Base-by-base conservation (phyloP, 2,888 invertebrate genomes). In the Scelioninae gen. 2 region DNA sequence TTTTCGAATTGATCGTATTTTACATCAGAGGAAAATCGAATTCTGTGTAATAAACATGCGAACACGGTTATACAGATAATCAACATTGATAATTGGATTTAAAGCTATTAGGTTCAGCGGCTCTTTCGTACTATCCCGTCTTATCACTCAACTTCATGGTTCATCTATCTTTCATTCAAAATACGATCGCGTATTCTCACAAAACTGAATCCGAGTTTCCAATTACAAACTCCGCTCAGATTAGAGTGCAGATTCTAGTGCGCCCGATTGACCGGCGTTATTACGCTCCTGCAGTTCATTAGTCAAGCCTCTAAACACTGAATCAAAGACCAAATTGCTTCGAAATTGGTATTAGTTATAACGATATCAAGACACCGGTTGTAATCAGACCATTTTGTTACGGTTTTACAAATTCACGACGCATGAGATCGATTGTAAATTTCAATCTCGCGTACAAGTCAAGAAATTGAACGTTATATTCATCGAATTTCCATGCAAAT, bases 271-370 rank as follows among this genome's bases (percentile, higher is more conserved):
- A 61, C 46, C 57, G 57, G 39, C 45, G 58, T 73, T 73, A 73
- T 72, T 67, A 61, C 61, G 33, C 55, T 61, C 61, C 63, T 15
- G 50, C 52, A 64, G 68, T 68, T 73, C 53, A 73, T 73, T 68
- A 68, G 68, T 63, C 58, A 68, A 60, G 50, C 31, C 31, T 45
- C 53, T 61, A 53, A 67, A 67, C 57, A 67, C 55, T 43, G 25
- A 53, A 57, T 73, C 57, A 67, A 65, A 73, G 67, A 45, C 46
- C 31, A 48, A 60, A 65, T 53, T 65, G 28, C 61, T 53, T 41
- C 35, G 45, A 37, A 55, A 48, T 46, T 43, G 39, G 41, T 22
- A 57, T 39, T 57, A 28, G 55, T 33, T 48, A n/a, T 28, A 48
- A 57, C 35, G 18, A 18, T 48, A 57, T 55, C 39, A 37, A 25